Base-by-base conservation (phyloP, 1,140 invertebrate genomes). In the Lethrus apterus region DNA sequence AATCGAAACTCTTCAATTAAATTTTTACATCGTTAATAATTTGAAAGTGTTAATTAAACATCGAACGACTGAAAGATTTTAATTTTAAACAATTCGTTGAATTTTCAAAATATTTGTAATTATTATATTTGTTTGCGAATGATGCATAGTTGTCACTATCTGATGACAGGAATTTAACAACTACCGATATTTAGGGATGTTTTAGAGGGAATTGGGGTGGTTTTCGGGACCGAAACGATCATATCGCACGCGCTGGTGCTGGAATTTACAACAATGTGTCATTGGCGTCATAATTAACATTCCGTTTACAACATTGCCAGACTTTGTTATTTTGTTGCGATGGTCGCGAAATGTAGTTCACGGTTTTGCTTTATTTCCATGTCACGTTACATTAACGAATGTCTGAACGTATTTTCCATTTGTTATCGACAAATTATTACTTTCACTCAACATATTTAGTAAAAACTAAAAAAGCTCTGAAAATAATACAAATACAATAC, bases 261-360 rank as follows among this genome's bases (percentile, higher is more conserved):
- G 59, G 59, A 62, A 62, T 62, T 58, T 44, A 46, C 36, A 50
- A 53, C 54, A 52, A 55, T 56, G 58, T 62, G 59, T 62, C 57
- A 59, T 50, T 54, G 50, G 46, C 52, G 48, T 62, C 59, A 59
- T 62, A 60, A 62, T 62, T 62, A 62, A 58, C 59, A 62, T 62
- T 62, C 59, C 58, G 43, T 31, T 48, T 48, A 46, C 46, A 49
- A 47, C 46, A 56, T 45, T 48, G 58, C 36, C 35, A 41, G 48
- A 57, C 50, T 53, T 54, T 47, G 48, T 56, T 56, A 60, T 60
- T 60, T 58, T 56, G 18, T 19, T 21, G 10, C 10, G 35, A n/a
- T 11, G 35, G 35, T 38, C 35, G 35, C 18, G 35, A 38, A 38
- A 38, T 38, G 35, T 19, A 38, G 3, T 38, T 9, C 18, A 11